Base-by-base conservation (phyloP, 1,140 invertebrate genomes). In the Nephotettix cincticeps region DNA sequence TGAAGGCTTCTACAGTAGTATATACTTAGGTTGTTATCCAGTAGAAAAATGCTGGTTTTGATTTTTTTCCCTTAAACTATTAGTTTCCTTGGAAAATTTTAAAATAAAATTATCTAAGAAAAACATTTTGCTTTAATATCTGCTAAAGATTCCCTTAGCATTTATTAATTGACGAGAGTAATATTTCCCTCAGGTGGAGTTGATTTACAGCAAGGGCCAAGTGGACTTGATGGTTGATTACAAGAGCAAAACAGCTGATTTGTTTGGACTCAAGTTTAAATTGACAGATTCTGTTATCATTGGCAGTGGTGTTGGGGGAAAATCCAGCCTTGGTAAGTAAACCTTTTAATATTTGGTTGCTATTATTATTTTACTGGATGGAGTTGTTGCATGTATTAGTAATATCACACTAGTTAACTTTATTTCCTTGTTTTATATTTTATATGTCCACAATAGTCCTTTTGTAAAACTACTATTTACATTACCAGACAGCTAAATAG, bases 211-310 rank as follows among this genome's bases (percentile, higher is more conserved):
- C 23, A 86, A 88, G 73, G 89, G 90, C 30, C 86, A 90, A 73
- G 85, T 95, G 3, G 89, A 84, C 65, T 82, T 95, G 17, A 85
- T 86, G 0, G 90, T 93, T 0, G 92, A 94, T 79, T 88, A 89
- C 77, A 86, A 87, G 72, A 88, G 89, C 72, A 90, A 89, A 6
- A 67, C 40, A 3, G 86, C 84, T 23, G 87, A 90, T 76, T 82
- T 88, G 78, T 90, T 89, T 72, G 86, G 85, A 6, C 79, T 85
- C 75, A 81, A 80, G 28, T 85, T 87, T 71, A 82, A 84, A 6
- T 76, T 86, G 0, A 84, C 82, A 0, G 82, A 86, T 65, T 84
- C 83, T 77, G 84, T 88, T 54, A 91, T 92, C 54, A 90, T 93
- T 68, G 91, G 91, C 67, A 92, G 90, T 77, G 91, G 91, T 2